These are phyloP conservation scores for Schizopygopsis malacanthus DNA, from an alignment of 2,797 vertebrate species.

Conservation along the genomic window DNA sequence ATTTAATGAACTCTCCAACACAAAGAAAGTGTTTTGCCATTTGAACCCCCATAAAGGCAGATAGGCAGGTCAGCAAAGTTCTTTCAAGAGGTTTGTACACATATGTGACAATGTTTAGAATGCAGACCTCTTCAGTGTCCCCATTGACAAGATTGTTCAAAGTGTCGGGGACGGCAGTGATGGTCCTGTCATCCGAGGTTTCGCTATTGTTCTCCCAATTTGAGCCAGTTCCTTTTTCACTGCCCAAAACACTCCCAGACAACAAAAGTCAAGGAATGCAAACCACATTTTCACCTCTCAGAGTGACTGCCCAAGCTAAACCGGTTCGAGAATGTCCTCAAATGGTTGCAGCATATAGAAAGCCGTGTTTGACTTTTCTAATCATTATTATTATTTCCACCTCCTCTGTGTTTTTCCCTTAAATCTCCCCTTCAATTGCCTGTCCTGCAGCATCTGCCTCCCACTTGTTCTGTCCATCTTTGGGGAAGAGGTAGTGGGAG, in stretches of 20 bases:
- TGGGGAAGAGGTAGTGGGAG: slow-evolving; percentile 11
- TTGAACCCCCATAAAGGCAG: slow-evolving; percentile 97
- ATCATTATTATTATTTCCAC: slow-evolving; percentile 53
- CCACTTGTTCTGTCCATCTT: not conserved
- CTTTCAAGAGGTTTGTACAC: slow-evolving; percentile 99
- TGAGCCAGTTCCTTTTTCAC: slow-evolving; percentile 85
- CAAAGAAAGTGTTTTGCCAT: slow-evolving; percentile 95
- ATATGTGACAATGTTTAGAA: slow-evolving; percentile 96
- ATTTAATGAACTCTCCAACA: slow-evolving; percentile 99
- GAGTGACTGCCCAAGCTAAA: slow-evolving; percentile 65
- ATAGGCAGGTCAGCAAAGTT: slow-evolving; percentile 97
- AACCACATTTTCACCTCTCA: slow-evolving; percentile 81
- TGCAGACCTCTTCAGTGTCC: slow-evolving; percentile 87
- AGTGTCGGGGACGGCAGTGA: slow-evolving; percentile 92
- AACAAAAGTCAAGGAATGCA: slow-evolving; percentile 92
- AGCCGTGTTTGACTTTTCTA: slow-evolving; percentile 64
- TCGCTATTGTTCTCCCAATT: slow-evolving; percentile 85
- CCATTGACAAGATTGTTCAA: slow-evolving; percentile 97
- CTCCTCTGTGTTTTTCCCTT: not conserved
- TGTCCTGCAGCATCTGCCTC: slow-evolving; percentile 30
- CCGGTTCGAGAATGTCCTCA: slow-evolving; percentile 57
- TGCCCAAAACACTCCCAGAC: slow-evolving; percentile 81
- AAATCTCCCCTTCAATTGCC: slow-evolving; percentile 14
- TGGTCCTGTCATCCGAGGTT: slow-evolving; percentile 91
- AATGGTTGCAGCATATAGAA: slow-evolving; percentile 11